Base-by-base conservation (phyloP, 1,140 invertebrate genomes). In the Wasmannia auropunctata region DNA sequence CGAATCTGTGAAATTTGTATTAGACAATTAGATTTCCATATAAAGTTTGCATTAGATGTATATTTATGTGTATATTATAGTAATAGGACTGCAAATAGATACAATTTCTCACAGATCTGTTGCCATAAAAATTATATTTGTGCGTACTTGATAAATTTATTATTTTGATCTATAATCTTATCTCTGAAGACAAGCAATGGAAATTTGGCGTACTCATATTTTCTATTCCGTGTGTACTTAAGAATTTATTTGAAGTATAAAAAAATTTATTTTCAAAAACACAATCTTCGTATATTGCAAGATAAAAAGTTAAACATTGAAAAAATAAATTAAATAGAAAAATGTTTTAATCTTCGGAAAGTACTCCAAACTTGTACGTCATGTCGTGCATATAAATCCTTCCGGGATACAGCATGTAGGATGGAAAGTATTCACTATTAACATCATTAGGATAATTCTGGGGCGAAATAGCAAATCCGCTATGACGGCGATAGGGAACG, bases 381-480 rank as follows among this genome's bases (percentile, higher is more conserved):
- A 95, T 95, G 11, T 93, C 94, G 69, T 96, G 96, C 6, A 85
- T 74, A 90, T 96, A 97, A 56, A 95, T 92, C n/a, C 95, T 91
- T 11, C 96, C 96, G 4, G 96, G 96, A 69, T 93, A 86, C 3
- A 97, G 85, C 54, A 96, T 91, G 22, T 91, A 92, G 49, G 93
- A 92, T 4, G 96, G 96, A 58, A 86, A 91, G 86, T 92, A 88
- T 92, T 96, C 95, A 76, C 96, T 90, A 91, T 97, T 96, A 6
- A 96, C 87, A 34, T 96, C 95, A 93, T 97, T 95, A 1, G 96
- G 96, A 92, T 96, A 97, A 87, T 96, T 96, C 88, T 97, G 96
- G 0, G 97, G 96, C 85, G 97, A 96, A 7, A 97, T 91, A 87
- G 96, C 96, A 87, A 97, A 95, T 8, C 94, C 96, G n/a, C 95